Conservation (phyloP, 2,113 vertebrate species). For the Naja naja region DNA sequence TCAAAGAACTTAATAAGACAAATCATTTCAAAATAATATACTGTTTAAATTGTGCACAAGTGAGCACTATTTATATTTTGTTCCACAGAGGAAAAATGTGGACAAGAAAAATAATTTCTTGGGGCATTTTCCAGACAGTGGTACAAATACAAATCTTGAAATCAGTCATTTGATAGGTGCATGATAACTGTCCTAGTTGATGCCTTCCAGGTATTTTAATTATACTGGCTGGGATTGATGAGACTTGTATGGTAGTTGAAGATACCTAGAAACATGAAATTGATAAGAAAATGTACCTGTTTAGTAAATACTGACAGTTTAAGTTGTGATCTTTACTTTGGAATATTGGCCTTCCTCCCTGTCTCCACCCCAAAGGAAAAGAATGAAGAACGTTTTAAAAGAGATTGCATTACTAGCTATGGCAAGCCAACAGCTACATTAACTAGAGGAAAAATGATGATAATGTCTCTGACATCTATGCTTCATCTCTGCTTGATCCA, state of each 20-base stretch:
- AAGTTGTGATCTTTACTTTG: slow-evolving; percentile 4
- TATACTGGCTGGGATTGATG: neutral
- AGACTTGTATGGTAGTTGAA: neutral
- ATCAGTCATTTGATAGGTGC: neutral
- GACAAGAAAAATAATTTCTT: neutral
- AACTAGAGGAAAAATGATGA: neutral
- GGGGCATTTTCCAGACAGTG: neutral
- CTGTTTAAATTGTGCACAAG: neutral
- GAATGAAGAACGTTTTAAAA: slow-evolving; percentile 26
- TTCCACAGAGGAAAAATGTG: neutral
- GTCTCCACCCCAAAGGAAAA: neutral
- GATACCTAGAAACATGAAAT: neutral
- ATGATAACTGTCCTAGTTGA: neutral
- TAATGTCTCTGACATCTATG: neutral
- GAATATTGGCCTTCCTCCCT: neutral
- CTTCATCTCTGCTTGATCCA: neutral
- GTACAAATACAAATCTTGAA: neutral
- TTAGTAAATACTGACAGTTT: neutral
- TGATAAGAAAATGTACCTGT: slow-evolving; percentile 23
- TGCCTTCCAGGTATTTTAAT: neutral
- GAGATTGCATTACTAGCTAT: slow-evolving; percentile 17
- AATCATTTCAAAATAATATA: neutral
- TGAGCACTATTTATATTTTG: neutral
- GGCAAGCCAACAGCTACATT: neutral
- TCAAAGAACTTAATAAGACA: neutral